Percentiles rank a stretch among this genome's conserved stretches.
Conservation (phyloP, 2,888 invertebrate species). For the Cephus pygmeus region DNA sequence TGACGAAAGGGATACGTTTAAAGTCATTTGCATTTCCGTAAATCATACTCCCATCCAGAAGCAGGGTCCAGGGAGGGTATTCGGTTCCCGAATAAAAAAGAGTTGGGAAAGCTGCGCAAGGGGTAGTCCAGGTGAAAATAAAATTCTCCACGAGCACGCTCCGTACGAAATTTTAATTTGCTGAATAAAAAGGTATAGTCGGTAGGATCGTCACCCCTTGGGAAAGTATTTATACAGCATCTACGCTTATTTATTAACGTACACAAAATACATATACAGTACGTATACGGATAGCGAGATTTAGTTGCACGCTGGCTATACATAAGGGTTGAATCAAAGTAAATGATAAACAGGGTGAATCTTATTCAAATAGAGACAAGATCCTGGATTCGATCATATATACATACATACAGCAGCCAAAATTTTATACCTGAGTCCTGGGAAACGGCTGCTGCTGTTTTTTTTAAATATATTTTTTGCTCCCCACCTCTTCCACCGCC, state of each 20-base stretch:
- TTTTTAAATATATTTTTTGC: slow-evolving; percentile 36
- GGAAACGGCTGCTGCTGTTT: slow-evolving; percentile 36
- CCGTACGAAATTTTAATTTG: slow-evolving; percentile 61
- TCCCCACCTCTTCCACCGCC: slow-evolving; percentile 4
- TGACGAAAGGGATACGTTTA: neutral
- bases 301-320: neutral
- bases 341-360: slow-evolving; percentile 64
- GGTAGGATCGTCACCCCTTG: slow-evolving; percentile 46
- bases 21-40: neutral
- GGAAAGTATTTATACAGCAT: slow-evolving; percentile 52
- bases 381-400: slow-evolving; percentile 50
- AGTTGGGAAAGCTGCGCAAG: slow-evolving; percentile 5
- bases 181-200: slow-evolving; percentile 29
- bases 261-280: slow-evolving; percentile 23
- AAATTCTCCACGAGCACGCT: slow-evolving; percentile 51
- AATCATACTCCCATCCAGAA: neutral
- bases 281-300: slow-evolving; percentile 13
- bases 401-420: neutral
- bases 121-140: slow-evolving; percentile 55
- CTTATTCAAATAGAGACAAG: slow-evolving; percentile 64
- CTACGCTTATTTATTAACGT: slow-evolving; percentile 28
- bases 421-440: slow-evolving; percentile 43
- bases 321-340: slow-evolving; percentile 45
- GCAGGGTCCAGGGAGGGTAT: neutral
- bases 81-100: neutral